phyloP scores from a whole-genome alignment of 2,888 invertebrate genomes.

The Exocentrus adspersus region DNA sequence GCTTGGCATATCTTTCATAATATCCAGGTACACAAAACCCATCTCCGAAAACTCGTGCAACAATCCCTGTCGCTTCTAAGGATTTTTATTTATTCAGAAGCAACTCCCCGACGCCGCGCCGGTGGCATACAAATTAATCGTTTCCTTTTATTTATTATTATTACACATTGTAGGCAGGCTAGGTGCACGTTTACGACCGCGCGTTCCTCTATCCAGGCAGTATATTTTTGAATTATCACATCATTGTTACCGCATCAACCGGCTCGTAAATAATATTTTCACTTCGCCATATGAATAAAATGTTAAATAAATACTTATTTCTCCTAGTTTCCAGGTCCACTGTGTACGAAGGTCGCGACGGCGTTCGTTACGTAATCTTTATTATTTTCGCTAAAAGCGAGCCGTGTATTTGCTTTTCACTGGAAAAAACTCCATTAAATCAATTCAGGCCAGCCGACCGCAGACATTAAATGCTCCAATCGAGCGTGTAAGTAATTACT shows the following conservation, averaged over 20 bases:
- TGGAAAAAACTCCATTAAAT: constrained; percentile 8
- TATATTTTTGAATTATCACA: background rate
- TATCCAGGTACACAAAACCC: too few species aligned
- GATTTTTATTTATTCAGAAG: too few species aligned
- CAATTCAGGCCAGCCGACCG: constrained; percentile 2
- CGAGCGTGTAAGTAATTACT: background rate
- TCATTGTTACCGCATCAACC: background rate
- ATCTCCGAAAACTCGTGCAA: too few species aligned
- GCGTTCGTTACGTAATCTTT: background rate
- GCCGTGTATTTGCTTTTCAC: constrained; percentile 9
- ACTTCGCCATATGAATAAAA: too few species aligned
- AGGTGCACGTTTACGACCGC: background rate
- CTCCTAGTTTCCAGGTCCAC: background rate
- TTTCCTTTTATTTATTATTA: constrained; percentile 7
- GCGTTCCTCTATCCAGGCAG: too few species aligned
- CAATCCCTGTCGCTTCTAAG: too few species aligned
- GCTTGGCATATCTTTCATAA: too few species aligned
- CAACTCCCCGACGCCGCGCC: background rate
- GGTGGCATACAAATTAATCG: constrained; percentile 4
- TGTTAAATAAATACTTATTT: too few species aligned
- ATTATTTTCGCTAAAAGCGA: background rate
- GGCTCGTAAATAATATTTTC: too few species aligned
- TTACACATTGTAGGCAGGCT: background rate
- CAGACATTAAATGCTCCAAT: background rate
- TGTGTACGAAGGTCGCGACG: background rate